These are phyloP conservation scores for Dolichopus griseipennis DNA, from an alignment of 2,888 invertebrate species.

Conservation along the genomic window DNA sequence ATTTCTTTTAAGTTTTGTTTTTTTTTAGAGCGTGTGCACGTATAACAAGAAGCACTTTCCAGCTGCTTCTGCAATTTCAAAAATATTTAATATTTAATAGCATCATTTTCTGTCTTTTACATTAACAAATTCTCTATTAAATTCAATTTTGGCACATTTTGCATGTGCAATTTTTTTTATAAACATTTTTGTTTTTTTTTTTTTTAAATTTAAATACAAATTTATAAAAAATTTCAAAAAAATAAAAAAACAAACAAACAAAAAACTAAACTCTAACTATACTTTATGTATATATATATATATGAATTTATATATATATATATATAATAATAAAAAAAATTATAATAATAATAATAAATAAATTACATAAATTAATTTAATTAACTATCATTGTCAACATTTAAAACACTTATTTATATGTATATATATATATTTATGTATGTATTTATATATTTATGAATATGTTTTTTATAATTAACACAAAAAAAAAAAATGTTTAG, in stretches of 20 bases:
- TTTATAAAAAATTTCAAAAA: neutral
- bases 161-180: too few relatives aligned
- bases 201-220: neutral
- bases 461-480: neutral
- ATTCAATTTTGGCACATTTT: too few relatives aligned
- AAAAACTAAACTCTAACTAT: neutral
- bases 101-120: too few relatives aligned
- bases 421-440: neutral
- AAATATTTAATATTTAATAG: too few relatives aligned
- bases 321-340: neutral
- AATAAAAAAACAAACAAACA: neutral
- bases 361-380: slow-evolving; percentile 6
- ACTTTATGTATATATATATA: too few relatives aligned
- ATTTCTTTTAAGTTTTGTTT: too few relatives aligned
- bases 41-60: too few relatives aligned
- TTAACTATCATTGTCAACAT: slow-evolving; percentile 6
- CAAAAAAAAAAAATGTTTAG: neutral
- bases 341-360: neutral
- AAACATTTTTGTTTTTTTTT: too few relatives aligned
- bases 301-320: too few relatives aligned
- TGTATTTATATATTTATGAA: neutral
- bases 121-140: too few relatives aligned
- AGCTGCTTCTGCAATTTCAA: too few relatives aligned
- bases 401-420: neutral
- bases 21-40: too few relatives aligned